Conservation (phyloP, 2,113 vertebrate species). For the Apaloderma vittatum region DNA sequence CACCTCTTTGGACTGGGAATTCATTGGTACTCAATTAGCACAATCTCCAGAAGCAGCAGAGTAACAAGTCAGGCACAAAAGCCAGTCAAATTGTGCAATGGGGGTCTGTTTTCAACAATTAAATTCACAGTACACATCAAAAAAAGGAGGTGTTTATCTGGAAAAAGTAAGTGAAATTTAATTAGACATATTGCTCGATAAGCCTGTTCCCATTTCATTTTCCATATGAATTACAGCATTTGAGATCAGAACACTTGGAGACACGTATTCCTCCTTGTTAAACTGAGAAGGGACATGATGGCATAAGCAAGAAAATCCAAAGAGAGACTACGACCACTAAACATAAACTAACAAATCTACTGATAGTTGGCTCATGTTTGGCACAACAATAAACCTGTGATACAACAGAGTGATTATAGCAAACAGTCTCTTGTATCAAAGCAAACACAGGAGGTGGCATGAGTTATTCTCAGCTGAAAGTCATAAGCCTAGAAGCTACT, state of each 20-base stretch:
- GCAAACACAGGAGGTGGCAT: background rate
- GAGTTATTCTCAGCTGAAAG: slow-evolving; percentile 57
- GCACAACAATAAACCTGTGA: background rate
- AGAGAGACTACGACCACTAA: background rate
- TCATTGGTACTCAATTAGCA: background rate
- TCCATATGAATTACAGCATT: background rate
- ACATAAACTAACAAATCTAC: background rate
- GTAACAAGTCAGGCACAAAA: background rate
- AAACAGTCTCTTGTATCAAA: background rate
- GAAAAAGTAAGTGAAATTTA: background rate
- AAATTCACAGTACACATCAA: background rate
- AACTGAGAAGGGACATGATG: background rate
- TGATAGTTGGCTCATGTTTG: background rate
- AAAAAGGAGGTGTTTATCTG: background rate
- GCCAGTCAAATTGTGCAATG: background rate
- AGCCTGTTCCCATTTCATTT: background rate
- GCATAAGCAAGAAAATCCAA: background rate
- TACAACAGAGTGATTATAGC: background rate
- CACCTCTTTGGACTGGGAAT: background rate
- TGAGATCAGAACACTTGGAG: background rate
- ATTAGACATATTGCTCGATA: background rate
- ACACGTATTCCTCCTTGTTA: background rate
- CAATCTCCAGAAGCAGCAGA: background rate
- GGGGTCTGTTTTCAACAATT: background rate
- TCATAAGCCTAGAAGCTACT: slow-evolving; percentile 51